These are phyloP conservation scores for Lepilemur septentrionalis DNA, from an alignment of 2,797 vertebrate species.

Conservation along the genomic window DNA sequence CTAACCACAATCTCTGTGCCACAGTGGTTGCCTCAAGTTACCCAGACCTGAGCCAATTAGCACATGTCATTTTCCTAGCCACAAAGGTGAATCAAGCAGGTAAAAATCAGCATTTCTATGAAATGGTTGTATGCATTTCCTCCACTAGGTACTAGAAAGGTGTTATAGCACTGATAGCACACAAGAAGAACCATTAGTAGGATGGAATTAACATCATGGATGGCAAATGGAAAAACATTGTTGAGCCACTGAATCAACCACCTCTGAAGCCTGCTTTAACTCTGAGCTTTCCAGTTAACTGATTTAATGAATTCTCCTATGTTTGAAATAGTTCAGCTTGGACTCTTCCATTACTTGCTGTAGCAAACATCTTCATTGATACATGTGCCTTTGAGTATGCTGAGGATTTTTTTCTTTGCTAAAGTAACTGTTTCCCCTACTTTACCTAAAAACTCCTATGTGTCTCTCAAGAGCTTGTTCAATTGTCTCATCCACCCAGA, in stretches of 20 bases:
- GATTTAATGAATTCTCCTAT: not conserved
- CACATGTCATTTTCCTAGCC: not conserved
- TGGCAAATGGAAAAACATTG: not conserved
- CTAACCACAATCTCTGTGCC: not conserved
- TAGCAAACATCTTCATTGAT: not conserved
- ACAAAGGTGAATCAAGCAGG: fast-evolving
- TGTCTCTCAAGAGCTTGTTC: not conserved
- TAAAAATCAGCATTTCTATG: not conserved
- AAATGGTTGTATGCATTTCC: not conserved
- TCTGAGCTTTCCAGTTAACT: not conserved
- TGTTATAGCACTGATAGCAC: not conserved
- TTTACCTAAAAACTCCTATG: not conserved
- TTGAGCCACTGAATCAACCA: not conserved
- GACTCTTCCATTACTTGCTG: not conserved
- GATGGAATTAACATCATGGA: not conserved
- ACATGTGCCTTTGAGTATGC: not conserved
- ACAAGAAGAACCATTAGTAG: not conserved
- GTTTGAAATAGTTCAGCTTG: not conserved
- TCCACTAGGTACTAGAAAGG: not conserved
- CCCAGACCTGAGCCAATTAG: not conserved
- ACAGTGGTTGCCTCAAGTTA: not conserved
- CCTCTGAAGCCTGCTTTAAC: not conserved
- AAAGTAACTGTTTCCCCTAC: not conserved
- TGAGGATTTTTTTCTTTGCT: not conserved
- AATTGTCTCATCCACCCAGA: not conserved